A percentile compares a stretch with the other conserved stretches of the same genome.
phyloP scores from a whole-genome alignment of 2,113 vertebrate species.

The Coryphaenoides rupestris region DNA sequence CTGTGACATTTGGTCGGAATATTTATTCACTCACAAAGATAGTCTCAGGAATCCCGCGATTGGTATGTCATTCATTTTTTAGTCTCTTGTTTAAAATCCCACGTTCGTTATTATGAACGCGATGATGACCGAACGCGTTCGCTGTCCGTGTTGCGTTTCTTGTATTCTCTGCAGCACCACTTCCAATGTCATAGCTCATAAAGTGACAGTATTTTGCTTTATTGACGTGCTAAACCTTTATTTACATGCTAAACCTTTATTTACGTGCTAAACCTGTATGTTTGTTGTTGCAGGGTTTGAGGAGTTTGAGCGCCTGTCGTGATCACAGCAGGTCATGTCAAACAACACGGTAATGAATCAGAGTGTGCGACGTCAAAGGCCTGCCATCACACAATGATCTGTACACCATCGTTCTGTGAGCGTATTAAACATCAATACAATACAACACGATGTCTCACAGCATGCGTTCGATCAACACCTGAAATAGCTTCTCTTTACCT shows the following conservation, averaged over 20 bases:
- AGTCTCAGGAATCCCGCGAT: conserved; percentile 22
- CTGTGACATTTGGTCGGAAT: conserved; percentile 31
- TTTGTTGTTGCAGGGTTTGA: conserved; percentile 31
- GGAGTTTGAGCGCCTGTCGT: conserved; percentile 15
- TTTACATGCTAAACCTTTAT: neutral
- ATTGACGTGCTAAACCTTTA: neutral
- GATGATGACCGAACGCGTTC: neutral
- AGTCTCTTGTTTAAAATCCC: neutral
- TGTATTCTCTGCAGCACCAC: neutral
- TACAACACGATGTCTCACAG: too few relatives aligned
- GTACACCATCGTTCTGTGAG: too few relatives aligned
- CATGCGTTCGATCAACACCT: too few relatives aligned
- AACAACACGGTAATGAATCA: conserved; percentile 34
- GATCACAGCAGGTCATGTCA: conserved; percentile 16
- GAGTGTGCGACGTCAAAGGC: too few relatives aligned
- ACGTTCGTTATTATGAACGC: neutral
- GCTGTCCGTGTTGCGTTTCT: too few relatives aligned
- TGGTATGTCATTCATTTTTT: conserved; percentile 44
- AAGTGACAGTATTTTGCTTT: too few relatives aligned
- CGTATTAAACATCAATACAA: too few relatives aligned
- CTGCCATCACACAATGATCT: too few relatives aligned
- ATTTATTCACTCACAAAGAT: conserved; percentile 51
- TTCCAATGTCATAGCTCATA: too few relatives aligned
- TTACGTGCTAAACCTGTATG: too few relatives aligned
- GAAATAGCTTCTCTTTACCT: too few relatives aligned